Evolutionary conservation across 2,113 vertebrate genomes (phyloP), one percentile per base, ranked within the genome.

Genomic region (Dasyornis broadbenti): DNA sequence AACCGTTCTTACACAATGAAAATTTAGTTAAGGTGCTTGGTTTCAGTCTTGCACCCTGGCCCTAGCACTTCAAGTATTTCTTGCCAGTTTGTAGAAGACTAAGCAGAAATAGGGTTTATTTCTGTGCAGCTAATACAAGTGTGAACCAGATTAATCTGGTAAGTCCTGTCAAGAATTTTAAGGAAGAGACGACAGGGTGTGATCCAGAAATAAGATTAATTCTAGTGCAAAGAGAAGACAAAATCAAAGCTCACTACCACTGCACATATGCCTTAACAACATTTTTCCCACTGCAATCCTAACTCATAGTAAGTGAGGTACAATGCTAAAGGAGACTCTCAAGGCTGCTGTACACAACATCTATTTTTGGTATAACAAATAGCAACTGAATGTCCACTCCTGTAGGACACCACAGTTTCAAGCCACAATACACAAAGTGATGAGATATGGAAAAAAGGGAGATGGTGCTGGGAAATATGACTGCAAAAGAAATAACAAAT

Each of bases 381-480:
- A 49, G 30, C 18, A 59, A 45, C 13, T 13, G 14, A 65, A 33
- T 2, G 28, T 28, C 35, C 39, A 17, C 17, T 54, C 39, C 35
- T 30, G 28, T 19, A 65, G 30, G 16, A 72, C 35, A 28, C 0
- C 4, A 37, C 15, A 2, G 9, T 22, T 82, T 49, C 47, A 50
- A 78, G 40, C 15, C 66, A 24, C 7, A 30, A 17, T 1, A 45
- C 0, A 0, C 1, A 1, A 70, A 53, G 10, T 8, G 15, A 24
- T 20, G 30, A 82, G n/a, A 61, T 7, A 9, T 0, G 0, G 28
- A 14, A 53, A 39, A 61, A 31, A 47, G 13, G 31, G 49, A 85
- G 42, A 76, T 2, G 3, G 9, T 53, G 57, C 44, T 50, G 31
- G 8, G 17, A 82, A 59, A 16, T 19, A 11, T 1, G 4, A 27